Percentiles rank a stretch among this genome's conserved stretches.
phyloP scores from a whole-genome alignment of 2,888 invertebrate genomes.

The Rapana venosa region DNA sequence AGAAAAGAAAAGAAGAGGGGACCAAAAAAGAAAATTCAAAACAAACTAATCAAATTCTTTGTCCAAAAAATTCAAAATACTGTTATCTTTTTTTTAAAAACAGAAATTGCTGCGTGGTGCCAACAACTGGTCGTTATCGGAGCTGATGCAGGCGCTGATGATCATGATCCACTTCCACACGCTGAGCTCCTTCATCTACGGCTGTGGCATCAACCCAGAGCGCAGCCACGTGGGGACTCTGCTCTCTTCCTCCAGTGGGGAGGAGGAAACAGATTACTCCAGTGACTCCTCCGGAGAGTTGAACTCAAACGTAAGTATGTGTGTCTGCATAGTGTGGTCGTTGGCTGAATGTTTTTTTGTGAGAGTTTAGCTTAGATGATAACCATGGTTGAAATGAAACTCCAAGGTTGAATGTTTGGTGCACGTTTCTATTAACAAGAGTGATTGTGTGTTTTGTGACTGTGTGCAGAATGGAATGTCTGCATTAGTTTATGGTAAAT shows the following conservation, averaged over 20 bases:
- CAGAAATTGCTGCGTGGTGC: slow-evolving; percentile 73
- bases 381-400: too few relatives aligned
- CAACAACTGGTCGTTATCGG: slow-evolving; percentile 84
- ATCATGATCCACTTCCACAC: slow-evolving; percentile 92
- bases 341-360: too few relatives aligned
- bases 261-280: slow-evolving; percentile 42
- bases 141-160: slow-evolving; percentile 91
- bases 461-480: too few relatives aligned
- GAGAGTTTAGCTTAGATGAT: too few relatives aligned
- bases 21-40: background rate
- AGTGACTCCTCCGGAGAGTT: slow-evolving; percentile 44
- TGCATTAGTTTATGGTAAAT: too few relatives aligned
- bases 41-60: too few relatives aligned
- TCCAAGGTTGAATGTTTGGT: too few relatives aligned
- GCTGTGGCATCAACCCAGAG: slow-evolving; percentile 84
- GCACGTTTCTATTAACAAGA: too few relatives aligned
- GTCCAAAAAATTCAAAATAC: background rate
- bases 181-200: slow-evolving; percentile 90
- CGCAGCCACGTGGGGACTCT: slow-evolving; percentile 69
- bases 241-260: slow-evolving; percentile 17
- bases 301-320: slow-evolving; percentile 33
- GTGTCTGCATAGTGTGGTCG: too few relatives aligned
- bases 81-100: slow-evolving; percentile 37
- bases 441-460: too few relatives aligned
- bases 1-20: background rate